Conservation (phyloP, 35 echinoderm and acorn worm genomes). For the Patiria miniata region DNA sequence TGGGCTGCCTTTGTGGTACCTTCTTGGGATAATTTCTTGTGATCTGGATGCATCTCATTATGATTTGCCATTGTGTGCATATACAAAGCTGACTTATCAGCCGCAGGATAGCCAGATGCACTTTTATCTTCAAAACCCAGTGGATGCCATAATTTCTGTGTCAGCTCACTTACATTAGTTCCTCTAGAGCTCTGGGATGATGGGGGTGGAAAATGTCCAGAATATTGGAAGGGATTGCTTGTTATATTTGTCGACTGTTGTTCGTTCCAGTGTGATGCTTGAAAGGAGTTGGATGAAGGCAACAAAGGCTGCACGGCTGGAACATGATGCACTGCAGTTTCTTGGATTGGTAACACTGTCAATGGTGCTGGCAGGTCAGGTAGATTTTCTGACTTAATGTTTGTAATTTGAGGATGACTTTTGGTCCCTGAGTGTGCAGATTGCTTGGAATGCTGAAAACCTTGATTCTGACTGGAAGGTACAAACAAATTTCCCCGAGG, state of each 20-base stretch:
- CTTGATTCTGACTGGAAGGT: conserved; percentile 14
- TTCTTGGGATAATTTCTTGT: not conserved
- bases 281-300: not conserved
- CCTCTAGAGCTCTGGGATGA: not conserved
- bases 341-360: not conserved
- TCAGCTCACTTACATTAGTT: not conserved
- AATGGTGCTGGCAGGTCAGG: conserved; percentile 12
- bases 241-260: not conserved
- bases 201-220: not conserved
- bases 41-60: not conserved
- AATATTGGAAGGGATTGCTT: not conserved
- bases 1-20: not conserved
- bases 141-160: conserved; percentile 13
- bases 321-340: not conserved
- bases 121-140: conserved; percentile 8
- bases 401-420: not conserved
- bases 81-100: not conserved
- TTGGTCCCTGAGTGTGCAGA: not conserved
- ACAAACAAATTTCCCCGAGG: conserved; percentile 4
- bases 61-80: not conserved
- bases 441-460: conserved; percentile 18
- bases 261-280: not conserved
- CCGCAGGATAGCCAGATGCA: not conserved
- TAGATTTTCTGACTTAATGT: not conserved
- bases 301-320: conserved; percentile 19